phyloP scores from a whole-genome alignment of 2,113 vertebrate genomes.

The Tiliqua scincoides region DNA sequence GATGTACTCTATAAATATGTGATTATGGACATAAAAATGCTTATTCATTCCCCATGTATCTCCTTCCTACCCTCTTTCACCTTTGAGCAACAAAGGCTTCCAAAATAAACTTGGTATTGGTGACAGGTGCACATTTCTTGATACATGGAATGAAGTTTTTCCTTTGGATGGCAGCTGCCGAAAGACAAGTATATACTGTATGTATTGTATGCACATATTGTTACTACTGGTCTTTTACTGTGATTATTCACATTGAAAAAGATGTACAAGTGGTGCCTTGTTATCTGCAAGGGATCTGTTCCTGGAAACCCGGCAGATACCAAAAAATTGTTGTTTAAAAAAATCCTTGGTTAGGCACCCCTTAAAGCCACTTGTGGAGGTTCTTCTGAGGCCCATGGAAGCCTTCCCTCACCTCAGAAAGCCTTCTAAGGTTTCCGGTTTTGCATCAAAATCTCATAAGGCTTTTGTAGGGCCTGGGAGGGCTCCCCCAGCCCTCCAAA shows the following conservation, averaged over 20 bases:
- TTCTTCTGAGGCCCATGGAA: no score
- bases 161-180: not conserved
- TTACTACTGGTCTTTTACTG: not conserved
- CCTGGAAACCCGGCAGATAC: no score
- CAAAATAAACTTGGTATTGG: not conserved
- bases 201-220: not conserved
- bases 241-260: not conserved
- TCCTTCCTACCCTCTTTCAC: not conserved
- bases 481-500: no score
- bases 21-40: rapidly evolving
- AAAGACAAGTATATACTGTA: not conserved
- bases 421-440: no score
- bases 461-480: no score
- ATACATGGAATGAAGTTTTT: not conserved
- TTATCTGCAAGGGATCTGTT: no score
- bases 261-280: no score
- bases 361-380: no score
- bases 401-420: no score
- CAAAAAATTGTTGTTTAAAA: no score
- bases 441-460: no score
- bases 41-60: not conserved
- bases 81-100: not conserved
- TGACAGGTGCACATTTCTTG: not conserved
- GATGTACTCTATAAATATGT: rapidly evolving
- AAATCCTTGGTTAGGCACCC: no score